phyloP scores from a whole-genome alignment of 1,140 invertebrate species.

The Brachionus paranguensis region DNA sequence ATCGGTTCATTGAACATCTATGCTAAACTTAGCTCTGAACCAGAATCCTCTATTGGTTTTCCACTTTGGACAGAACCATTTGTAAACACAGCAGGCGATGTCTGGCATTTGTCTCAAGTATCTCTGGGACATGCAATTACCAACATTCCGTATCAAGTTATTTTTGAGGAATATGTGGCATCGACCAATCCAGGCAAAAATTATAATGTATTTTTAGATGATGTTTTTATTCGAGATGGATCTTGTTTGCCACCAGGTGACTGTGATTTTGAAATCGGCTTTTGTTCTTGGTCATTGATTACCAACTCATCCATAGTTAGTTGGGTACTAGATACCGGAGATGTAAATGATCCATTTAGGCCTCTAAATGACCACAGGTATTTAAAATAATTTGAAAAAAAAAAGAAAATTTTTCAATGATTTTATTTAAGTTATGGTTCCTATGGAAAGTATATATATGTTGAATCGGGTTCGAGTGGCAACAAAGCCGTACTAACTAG shows the following conservation, averaged over 20 bases:
- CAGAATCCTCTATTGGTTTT: neutral
- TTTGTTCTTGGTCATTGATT: slow-evolving; percentile 25
- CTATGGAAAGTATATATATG: slow-evolving; percentile 2
- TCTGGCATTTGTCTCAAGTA: slow-evolving; percentile 26
- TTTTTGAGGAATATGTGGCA: slow-evolving; percentile 22
- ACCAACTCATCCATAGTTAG: neutral
- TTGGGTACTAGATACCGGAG: neutral
- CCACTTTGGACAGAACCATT: slow-evolving; percentile 14
- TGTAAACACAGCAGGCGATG: neutral
- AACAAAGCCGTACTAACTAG: neutral
- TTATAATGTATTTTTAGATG: slow-evolving; percentile 3
- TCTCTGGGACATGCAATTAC: neutral
- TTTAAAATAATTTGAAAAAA: neutral
- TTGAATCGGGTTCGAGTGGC: neutral
- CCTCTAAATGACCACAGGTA: slow-evolving; percentile 4
- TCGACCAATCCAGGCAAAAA: neutral
- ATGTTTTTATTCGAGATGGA: slow-evolving; percentile 37
- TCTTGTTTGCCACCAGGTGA: slow-evolving; percentile 41
- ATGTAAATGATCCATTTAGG: slow-evolving; percentile 18
- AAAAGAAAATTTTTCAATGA: neutral
- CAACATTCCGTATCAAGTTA: slow-evolving; percentile 16
- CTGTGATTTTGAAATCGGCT: slow-evolving; percentile 46
- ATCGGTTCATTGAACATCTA: slow-evolving; percentile 12
- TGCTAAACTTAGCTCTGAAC: neutral
- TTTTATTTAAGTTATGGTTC: neutral